Evolutionary conservation across 2,113 vertebrate genomes (phyloP), one percentile per base, ranked within the genome.

Genomic region (Myotis brandtii): DNA sequence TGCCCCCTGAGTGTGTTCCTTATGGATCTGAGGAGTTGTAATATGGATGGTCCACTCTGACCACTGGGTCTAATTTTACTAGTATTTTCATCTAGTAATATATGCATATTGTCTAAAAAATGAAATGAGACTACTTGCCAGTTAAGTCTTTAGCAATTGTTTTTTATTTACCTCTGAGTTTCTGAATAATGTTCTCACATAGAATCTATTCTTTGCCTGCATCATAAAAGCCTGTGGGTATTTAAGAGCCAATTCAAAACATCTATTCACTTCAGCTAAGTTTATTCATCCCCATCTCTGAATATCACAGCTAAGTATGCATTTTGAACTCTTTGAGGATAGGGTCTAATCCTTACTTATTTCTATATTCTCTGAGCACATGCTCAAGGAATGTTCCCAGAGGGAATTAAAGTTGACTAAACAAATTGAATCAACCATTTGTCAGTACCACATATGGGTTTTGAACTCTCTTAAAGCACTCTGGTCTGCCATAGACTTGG

Each of bases 231-330:
- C 43, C 17, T 54, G 13, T 91, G 43, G 43, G 2, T 79, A 52
- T 30, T 69, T 90, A 84, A 83, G 32, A 70, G 17, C 17, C 13
- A 40, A 11, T 46, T 83, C 40, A 37, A 92, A 96, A 89, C 32
- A n/a, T 56, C 23, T 34, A n/a, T 81, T 32, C 32, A 6, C 17
- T 66, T 70, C 54, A 66, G 27, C 59, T 66, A 94, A 4, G 1
- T 81, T 1, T 59, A 48, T 40, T 56, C 14, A 86, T 7, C 9
- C 23, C 34, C 43, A 86, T 7, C 6, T 18, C 46, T 46, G n/a
- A 56, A 30, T 17, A 84, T 80, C 37, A 52, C 1, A 0, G 30
- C 62, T 6, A 72, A 67, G 18, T 40, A 67, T 54, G 2, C 8
- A 81, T 76, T 46, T 81, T 80, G 32, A 88, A n/a, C 40, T 88